Conservation (phyloP, 2,888 invertebrate genomes). For the Mycalesis mineus region DNA sequence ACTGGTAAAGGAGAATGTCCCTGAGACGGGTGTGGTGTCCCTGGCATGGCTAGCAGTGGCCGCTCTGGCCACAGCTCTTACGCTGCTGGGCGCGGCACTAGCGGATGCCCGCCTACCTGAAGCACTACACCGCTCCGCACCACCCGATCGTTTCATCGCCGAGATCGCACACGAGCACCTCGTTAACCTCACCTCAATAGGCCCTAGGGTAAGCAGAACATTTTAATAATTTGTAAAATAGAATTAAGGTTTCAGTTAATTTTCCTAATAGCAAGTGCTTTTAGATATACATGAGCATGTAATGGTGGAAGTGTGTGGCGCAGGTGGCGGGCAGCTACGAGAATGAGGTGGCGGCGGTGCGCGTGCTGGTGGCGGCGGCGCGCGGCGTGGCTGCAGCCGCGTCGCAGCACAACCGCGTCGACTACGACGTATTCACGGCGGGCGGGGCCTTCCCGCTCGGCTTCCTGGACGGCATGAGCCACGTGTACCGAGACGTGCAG, state of each 20-base stretch:
- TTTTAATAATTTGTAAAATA: too few relatives aligned
- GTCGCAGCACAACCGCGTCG: constrained; percentile 75
- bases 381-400: constrained; percentile 69
- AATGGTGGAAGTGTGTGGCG: background rate
- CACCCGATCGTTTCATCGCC: constrained; percentile 57
- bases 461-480: constrained; percentile 88
- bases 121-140: constrained; percentile 50
- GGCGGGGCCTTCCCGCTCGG: constrained; percentile 86
- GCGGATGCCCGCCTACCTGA: constrained; percentile 79
- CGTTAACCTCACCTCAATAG: constrained; percentile 79
- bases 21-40: constrained; percentile 37
- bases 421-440: constrained; percentile 82
- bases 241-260: too few relatives aligned
- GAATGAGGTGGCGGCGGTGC: constrained; percentile 85
- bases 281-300: background rate
- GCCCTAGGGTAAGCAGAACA: constrained; percentile 67
- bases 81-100: constrained; percentile 69
- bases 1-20: constrained; percentile 49
- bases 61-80: constrained; percentile 71
- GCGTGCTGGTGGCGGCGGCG: constrained; percentile 78
- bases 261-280: too few relatives aligned
- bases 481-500: constrained; percentile 88
- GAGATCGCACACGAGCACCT: constrained; percentile 82
- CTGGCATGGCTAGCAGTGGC: constrained; percentile 61
- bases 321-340: constrained; percentile 84